Conservation (phyloP, 2,888 invertebrate species). For the Phengaris alcon region DNA sequence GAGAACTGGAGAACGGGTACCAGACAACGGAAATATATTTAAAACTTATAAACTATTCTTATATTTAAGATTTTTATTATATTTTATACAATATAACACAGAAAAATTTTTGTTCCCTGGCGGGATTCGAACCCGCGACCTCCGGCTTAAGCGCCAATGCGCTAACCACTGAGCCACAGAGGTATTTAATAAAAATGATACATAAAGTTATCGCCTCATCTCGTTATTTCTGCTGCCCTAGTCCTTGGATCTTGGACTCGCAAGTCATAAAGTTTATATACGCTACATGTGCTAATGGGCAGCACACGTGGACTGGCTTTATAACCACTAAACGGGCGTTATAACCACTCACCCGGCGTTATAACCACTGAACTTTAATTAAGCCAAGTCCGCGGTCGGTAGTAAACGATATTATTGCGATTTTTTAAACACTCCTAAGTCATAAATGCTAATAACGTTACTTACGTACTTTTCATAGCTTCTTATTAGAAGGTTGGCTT, state of each 20-base stretch:
- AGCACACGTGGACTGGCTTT: not conserved
- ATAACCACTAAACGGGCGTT: conserved; percentile 13
- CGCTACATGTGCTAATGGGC: conserved; percentile 13
- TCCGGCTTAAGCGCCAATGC: too few species aligned
- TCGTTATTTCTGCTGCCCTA: not conserved
- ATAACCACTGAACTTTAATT: conserved; percentile 20
- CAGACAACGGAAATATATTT: too few species aligned
- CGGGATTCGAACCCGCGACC: too few species aligned
- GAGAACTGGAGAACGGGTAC: too few species aligned
- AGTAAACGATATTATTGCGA: conserved; percentile 15
- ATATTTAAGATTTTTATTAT: too few species aligned
- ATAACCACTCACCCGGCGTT: conserved; percentile 4
- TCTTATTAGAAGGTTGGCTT: not conserved
- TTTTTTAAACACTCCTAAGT: conserved; percentile 6
- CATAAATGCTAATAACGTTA: conserved; percentile 10
- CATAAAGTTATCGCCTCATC: not conserved
- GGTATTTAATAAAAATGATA: not conserved
- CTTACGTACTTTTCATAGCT: not conserved
- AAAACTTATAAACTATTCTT: too few species aligned
- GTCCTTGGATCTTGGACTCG: not conserved
- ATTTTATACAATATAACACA: too few species aligned
- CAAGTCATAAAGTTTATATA: not conserved
- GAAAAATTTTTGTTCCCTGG: too few species aligned
- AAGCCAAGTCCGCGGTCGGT: conserved; percentile 17
- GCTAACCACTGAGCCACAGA: too few species aligned